Evolutionary conservation across 2,888 invertebrate species (phyloP), one percentile per base, ranked within the genome.

Genomic region (Heliothis peltigera): DNA sequence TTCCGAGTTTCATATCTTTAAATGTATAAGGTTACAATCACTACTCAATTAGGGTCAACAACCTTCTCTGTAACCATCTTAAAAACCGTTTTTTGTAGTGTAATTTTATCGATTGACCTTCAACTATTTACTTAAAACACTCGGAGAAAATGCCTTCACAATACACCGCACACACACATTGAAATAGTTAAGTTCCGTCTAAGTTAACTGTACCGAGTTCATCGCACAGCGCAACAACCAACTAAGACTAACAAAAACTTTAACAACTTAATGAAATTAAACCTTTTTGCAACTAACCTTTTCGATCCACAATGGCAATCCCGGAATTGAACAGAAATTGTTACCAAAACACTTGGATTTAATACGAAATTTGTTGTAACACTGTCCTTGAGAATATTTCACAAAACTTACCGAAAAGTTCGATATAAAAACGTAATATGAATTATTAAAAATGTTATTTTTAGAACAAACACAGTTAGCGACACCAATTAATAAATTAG

Each of bases 261-360:
- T 63, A 55, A 68, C 48, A 8, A 60, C 60, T 62, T 47, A 76
- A 70, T 61, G 15, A 57, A 35, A 47, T 57, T 60, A 65, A 57
- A 58, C 25, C 21, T 79, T 69, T 60, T 62, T 75, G 49, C 74
- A 55, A 70, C 81, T 77, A 64, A 89, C 89, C 88, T 86, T 82
- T 78, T 79, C 78, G 81, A 77, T 83, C 82, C 78, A 80, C 59
- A 74, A 70, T 59, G 55, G 88, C 86, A 92, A 92, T 92, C 89
- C 92, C 91, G 89, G 87, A 90, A 87, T 86, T 80, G 79, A 87
- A 87, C 82, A 82, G 87, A 87, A 87, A 84, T 83, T 85, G 81
- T 84, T 78, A 77, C 81, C 81, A 76, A 81, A 84, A 74, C 87
- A 87, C 87, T 86, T 79, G 35, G 64, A 74, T 56, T 70, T 79